These are phyloP conservation scores for Cydia fagiglandana DNA, from an alignment of 1,140 invertebrate genomes.

Conservation along the genomic window DNA sequence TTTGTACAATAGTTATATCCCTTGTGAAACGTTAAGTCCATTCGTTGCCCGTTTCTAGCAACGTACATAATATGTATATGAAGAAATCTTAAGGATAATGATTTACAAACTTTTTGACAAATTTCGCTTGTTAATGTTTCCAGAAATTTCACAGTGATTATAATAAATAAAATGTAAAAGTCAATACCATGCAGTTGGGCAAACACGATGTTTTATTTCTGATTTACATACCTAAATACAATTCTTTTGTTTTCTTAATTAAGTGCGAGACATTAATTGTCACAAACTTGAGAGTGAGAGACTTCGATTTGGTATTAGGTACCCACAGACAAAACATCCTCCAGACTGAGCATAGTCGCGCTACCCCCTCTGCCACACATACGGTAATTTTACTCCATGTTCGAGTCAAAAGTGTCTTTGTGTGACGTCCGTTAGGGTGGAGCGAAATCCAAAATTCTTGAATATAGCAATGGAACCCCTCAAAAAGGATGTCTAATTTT, in stretches of 20 bases:
- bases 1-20: too few relatives aligned
- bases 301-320: neutral
- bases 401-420: too few relatives aligned
- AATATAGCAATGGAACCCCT: too few relatives aligned
- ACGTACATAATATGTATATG: neutral
- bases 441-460: too few relatives aligned
- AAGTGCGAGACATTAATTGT: too few relatives aligned
- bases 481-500: too few relatives aligned
- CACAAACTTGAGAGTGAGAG: neutral
- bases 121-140: neutral
- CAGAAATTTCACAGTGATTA: conserved; percentile 1
- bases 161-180: neutral
- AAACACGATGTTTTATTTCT: neutral
- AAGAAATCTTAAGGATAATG: neutral
- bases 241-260: too few relatives aligned
- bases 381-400: too few relatives aligned
- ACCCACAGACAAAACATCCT: too few relatives aligned
- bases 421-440: too few relatives aligned
- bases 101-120: neutral
- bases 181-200: neutral
- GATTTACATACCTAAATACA: neutral
- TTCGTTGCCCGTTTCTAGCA: neutral
- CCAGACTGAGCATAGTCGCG: too few relatives aligned
- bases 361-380: too few relatives aligned
- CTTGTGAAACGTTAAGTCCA: neutral